Evolutionary conservation across 1,140 invertebrate genomes (phyloP).

Genomic region (Drosophila azteca): DNA sequence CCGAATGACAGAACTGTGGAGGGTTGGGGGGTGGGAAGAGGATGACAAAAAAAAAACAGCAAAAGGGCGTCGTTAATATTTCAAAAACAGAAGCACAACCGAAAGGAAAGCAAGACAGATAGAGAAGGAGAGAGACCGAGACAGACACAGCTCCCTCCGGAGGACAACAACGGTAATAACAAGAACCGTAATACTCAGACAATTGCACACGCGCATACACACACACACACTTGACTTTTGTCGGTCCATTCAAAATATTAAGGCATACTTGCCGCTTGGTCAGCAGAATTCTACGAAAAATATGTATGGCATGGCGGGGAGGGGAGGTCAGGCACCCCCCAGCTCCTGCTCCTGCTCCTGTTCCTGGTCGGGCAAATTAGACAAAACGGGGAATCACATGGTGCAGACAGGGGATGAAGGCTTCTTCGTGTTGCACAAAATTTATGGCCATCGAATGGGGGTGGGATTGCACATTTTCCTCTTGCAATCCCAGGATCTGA

Average conservation of each 20-base stretch:
- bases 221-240: conserved; percentile 55
- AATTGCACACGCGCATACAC: conserved; percentile 57
- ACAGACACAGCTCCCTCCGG: conserved; percentile 9
- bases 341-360: too few relatives aligned
- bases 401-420: too few relatives aligned
- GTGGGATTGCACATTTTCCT: conserved; percentile 35
- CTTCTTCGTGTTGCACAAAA: conserved; percentile 23
- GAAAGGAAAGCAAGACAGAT: conserved; percentile 39
- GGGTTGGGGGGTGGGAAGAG: background rate
- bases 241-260: conserved; percentile 58
- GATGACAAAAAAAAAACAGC: conserved; percentile 58
- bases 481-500: conserved; percentile 17
- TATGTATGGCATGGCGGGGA: background rate
- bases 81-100: conserved; percentile 74
- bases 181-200: conserved; percentile 45
- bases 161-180: conserved; percentile 15
- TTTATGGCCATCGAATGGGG: conserved; percentile 46
- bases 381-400: conserved; percentile 31
- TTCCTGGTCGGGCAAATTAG: conserved; percentile 39
- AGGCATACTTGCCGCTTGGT: conserved; percentile 74
- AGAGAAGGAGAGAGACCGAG: conserved; percentile 23
- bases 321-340: background rate
- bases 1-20: conserved; percentile 3
- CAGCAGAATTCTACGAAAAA: conserved; percentile 44
- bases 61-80: conserved; percentile 81